phyloP scores from a whole-genome alignment of 2,113 vertebrate genomes.

The Trinectes maculatus region DNA sequence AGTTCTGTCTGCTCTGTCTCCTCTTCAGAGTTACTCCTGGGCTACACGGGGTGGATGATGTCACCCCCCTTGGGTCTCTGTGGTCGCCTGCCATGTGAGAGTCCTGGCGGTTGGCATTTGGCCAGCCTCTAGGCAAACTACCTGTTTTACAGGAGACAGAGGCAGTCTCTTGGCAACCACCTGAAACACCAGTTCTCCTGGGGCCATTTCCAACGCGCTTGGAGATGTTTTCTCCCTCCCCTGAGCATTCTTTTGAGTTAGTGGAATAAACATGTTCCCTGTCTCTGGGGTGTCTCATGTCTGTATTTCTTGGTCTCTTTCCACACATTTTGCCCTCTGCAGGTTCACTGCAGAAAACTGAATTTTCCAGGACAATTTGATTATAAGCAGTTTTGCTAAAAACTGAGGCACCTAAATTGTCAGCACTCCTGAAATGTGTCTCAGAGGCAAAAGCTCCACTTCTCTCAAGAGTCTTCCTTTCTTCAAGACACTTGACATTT shows the following conservation, averaged over 20 bases:
- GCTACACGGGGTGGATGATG: conserved; percentile 75
- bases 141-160: conserved; percentile 68
- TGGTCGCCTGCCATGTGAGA: conserved; percentile 58
- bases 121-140: conserved; percentile 83
- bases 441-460: conserved; percentile 62
- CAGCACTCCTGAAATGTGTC: conserved; percentile 55
- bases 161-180: conserved; percentile 75
- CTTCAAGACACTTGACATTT: conserved; percentile 40
- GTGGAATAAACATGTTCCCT: conserved; percentile 57
- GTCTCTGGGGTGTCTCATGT: conserved; percentile 39
- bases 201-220: conserved; percentile 70
- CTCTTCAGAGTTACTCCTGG: conserved; percentile 84
- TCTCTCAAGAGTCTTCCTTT: conserved; percentile 63
- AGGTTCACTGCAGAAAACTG: conserved; percentile 13
- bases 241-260: conserved; percentile 26
- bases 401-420: conserved; percentile 63
- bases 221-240: conserved; percentile 71
- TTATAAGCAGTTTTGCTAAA: conserved; percentile 79
- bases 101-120: conserved; percentile 74
- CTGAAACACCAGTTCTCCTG: conserved; percentile 37
- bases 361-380: conserved; percentile 11
- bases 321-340: conserved; percentile 62
- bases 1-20: conserved; percentile 83
- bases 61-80: conserved; percentile 50
- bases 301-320: conserved; percentile 41